phyloP scores from a whole-genome alignment of 1,140 invertebrate genomes.

The Cydia splendana region DNA sequence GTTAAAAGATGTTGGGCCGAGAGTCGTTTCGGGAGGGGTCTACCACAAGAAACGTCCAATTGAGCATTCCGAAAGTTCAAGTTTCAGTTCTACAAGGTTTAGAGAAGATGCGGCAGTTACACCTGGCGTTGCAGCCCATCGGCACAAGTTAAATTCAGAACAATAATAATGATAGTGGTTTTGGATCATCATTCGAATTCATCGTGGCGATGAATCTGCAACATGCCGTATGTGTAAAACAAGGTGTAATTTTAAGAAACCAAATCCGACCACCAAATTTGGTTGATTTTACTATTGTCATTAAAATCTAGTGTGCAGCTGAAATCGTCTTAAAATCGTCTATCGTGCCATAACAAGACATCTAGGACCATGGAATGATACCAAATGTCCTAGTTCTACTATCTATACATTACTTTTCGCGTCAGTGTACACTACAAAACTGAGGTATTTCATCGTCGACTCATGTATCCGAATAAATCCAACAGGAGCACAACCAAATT shows the following conservation, averaged over 20 bases:
- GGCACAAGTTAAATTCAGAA: neutral
- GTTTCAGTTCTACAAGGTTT: slow-evolving; percentile 27
- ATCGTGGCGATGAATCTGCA: neutral
- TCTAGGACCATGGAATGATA: too few species aligned
- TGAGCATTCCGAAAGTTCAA: slow-evolving; percentile 18
- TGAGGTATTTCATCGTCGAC: too few species aligned
- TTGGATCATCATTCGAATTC: neutral
- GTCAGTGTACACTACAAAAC: too few species aligned
- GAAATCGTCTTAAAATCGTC: too few species aligned
- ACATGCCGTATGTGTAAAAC: too few species aligned
- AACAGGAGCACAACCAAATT: neutral
- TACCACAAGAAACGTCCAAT: slow-evolving; percentile 20
- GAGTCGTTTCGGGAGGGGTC: slow-evolving; percentile 10
- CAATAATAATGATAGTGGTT: neutral
- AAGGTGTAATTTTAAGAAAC: neutral
- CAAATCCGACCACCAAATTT: slow-evolving; percentile 1
- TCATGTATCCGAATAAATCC: too few species aligned
- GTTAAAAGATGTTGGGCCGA: slow-evolving; percentile 29
- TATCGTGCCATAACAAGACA: too few species aligned
- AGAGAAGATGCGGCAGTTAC: neutral
- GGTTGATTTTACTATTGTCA: neutral
- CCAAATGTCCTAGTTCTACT: too few species aligned
- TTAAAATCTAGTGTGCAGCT: too few species aligned
- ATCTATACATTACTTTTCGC: too few species aligned
- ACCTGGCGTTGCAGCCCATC: neutral